Conservation (phyloP, 2,888 invertebrate genomes). For the Drosophila neonasuta region DNA sequence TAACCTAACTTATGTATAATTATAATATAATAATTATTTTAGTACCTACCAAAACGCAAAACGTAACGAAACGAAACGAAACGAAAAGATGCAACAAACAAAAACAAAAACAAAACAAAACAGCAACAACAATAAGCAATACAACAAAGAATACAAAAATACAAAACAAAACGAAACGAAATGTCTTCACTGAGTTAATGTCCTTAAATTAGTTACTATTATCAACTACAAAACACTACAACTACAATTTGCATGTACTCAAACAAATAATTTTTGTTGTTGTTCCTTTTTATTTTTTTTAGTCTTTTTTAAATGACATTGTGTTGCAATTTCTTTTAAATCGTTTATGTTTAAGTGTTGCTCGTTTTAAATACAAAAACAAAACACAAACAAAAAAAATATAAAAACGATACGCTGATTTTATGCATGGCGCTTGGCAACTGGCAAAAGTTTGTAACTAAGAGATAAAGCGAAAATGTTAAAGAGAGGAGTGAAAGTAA, state of each 20-base stretch:
- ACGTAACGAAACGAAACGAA: slow-evolving; percentile 25
- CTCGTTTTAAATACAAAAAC: slow-evolving; percentile 45
- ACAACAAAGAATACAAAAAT: slow-evolving; percentile 41
- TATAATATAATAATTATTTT: slow-evolving; percentile 47
- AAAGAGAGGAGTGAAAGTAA: slow-evolving; percentile 27
- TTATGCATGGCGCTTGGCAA: slow-evolving; percentile 46
- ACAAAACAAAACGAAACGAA: slow-evolving; percentile 37
- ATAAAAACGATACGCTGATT: slow-evolving; percentile 21
- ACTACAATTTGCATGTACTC: slow-evolving; percentile 39
- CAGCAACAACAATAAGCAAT: slow-evolving; percentile 59
- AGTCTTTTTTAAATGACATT: slow-evolving; percentile 15
- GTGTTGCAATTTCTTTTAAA: slow-evolving; percentile 48
- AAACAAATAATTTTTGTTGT: slow-evolving; percentile 25
- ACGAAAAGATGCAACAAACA: slow-evolving; percentile 32
- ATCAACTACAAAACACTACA: slow-evolving; percentile 38
- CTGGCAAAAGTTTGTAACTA: slow-evolving; percentile 54
- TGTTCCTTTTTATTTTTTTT: slow-evolving; percentile 19
- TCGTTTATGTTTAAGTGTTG: slow-evolving; percentile 49
- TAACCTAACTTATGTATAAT: slow-evolving; percentile 55
- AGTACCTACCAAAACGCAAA: slow-evolving; percentile 63
- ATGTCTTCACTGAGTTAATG: slow-evolving; percentile 61
- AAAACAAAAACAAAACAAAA: slow-evolving; percentile 33
- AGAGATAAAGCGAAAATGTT: slow-evolving; percentile 24
- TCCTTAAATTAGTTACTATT: slow-evolving; percentile 49
- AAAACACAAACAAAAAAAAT: slow-evolving; percentile 5